Evolutionary conservation across 2,113 vertebrate genomes (phyloP), one percentile per base, ranked within the genome.

Genomic region (Aspiorhynchus laticeps): DNA sequence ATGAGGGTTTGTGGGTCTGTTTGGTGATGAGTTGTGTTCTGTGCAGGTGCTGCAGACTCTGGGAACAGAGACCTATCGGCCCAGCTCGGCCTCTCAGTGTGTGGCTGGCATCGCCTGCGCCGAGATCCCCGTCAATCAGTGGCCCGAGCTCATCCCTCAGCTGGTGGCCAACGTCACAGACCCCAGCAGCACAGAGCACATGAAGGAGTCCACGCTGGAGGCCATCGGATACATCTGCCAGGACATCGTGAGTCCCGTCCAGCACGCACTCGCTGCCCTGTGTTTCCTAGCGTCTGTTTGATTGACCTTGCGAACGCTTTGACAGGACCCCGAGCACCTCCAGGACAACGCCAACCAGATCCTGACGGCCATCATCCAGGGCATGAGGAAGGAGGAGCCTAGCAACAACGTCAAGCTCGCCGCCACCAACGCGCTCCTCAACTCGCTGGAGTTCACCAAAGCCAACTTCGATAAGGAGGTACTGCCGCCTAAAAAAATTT

Each of bases 391-490:
- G 92, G 98, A 99, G 90, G 98, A 99, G 91, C 97, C 98, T 67
- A 99, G 98, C 93, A 99, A 98, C 95, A 99, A 99, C 83, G 98
- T 99, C 83, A 99, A 98, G 90, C 95, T 99, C 6, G 98, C 98
- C 0, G 98, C 98, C 6, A 99, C 98, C 8, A 99, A 99, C 38
- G 98, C 98, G 6, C 96, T 99, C 93, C 97, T 99, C 92, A 99
- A 99, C 95, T 99, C 98, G 1, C 93, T 99, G 94, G 98, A 99
- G 96, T 99, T 99, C 93, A 99, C 98, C 92, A 99, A 97, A 94
- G 97, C 97, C 89, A 99, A 99, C 91, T 99, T 99, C 0, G 98
- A 99, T 94, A 99, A 99, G 94, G 98, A 99, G 97, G 98, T 99
- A 74, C 90, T 85, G 59, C 4, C 26, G 1, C 12, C n/a, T n/a